Evolutionary conservation across 2,888 invertebrate species (phyloP), one percentile per base, ranked within the genome.

Genomic region (Pseudoips prasinana): DNA sequence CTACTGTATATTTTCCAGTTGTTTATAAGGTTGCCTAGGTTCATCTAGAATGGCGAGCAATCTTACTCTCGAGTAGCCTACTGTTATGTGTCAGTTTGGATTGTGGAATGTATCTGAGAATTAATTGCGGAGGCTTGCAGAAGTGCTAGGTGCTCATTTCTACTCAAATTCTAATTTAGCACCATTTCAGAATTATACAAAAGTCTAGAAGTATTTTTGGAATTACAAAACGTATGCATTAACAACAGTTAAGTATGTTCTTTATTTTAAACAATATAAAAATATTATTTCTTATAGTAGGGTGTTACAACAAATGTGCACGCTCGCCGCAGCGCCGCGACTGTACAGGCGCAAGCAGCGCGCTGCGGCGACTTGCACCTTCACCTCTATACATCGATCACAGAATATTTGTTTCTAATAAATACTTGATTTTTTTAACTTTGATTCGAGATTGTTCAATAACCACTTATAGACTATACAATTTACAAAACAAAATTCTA

Each of bases 231-330:
- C 68, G 65, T 77, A 71, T 69, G 63, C 57, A 60, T 71, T 67
- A 66, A 75, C 73, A 82, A 86, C 82, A 77, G 73, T 79, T 69
- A 58, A 50, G 59, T 60, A 75, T 78, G 82, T 81, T 82, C 71
- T 85, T 82, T 77, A 82, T 81, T 85, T 80, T 73, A 77, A 79
- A 84, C 78, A 74, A 82, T 87, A 86, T 79, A 86, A 86, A 87
- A 87, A 86, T 86, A 86, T 81, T 58, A 73, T 78, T 77, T 80
- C 75, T 85, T 84, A 81, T 53, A 71, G 64, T 78, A 81, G 69
- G 69, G 57, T 64, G 68, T 68, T 72, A 74, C 67, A 74, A 73
- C 67, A 68, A 36, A 48, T 65, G 45, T 34, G 38, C 33, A 29
- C 25, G 14, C 27, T 33, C 17, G 23, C 10, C 9, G 19, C 30